Conservation (phyloP, 2,797 vertebrate genomes). For the Rachycentron canadum region DNA sequence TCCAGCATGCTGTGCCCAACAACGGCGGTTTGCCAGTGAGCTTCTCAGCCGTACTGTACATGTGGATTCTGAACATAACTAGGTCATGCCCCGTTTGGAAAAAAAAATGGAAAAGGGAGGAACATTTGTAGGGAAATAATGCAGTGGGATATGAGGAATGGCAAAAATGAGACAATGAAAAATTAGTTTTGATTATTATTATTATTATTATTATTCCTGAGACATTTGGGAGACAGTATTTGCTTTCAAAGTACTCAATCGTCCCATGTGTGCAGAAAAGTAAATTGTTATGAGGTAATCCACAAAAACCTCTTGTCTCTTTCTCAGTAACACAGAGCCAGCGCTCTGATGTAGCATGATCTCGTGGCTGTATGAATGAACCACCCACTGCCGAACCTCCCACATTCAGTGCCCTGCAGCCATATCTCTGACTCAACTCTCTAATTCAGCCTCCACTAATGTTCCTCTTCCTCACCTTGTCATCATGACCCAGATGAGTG, state of each 20-base stretch:
- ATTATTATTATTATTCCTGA: conserved; percentile 39
- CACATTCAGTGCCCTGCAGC: conserved; percentile 71
- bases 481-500: conserved; percentile 62
- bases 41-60: conserved; percentile 52
- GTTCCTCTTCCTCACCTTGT: conserved; percentile 68
- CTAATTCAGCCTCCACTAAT: conserved; percentile 71
- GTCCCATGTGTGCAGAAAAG: conserved; percentile 46
- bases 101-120: conserved; percentile 25
- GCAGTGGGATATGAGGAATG: conserved; percentile 42
- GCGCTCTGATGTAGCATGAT: conserved; percentile 54
- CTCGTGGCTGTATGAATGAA: conserved; percentile 70
- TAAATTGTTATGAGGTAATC: conserved; percentile 32
- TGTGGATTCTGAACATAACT: conserved; percentile 72
- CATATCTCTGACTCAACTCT: conserved; percentile 77
- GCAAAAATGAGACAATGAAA: conserved; percentile 37
- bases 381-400: conserved; percentile 67
- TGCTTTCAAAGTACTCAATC: conserved; percentile 24
- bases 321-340: conserved; percentile 39
- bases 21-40: conserved; percentile 49
- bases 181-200: conserved; percentile 46
- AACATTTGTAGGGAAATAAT: conserved; percentile 34
- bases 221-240: conserved; percentile 26
- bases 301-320: conserved; percentile 28
- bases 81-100: conserved; percentile 58
- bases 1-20: conserved; percentile 57